These are phyloP conservation scores for Elaphurus davidianus DNA, from an alignment of 2,113 vertebrate species.

Conservation along the genomic window DNA sequence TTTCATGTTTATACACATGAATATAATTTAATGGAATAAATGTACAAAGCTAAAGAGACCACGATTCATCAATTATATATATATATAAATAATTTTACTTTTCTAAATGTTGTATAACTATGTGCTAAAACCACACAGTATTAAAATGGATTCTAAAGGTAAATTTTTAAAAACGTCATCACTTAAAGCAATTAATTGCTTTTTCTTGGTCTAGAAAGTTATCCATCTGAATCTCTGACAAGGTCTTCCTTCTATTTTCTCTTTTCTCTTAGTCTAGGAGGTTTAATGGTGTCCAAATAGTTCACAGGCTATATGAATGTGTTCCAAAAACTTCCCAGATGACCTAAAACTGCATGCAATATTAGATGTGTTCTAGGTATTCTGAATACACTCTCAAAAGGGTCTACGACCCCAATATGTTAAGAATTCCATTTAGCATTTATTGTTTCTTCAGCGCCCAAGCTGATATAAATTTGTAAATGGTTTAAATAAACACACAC, in stretches of 20 bases:
- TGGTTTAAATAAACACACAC: neutral
- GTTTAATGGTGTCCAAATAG: neutral
- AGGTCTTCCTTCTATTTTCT: neutral
- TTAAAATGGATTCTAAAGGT: neutral
- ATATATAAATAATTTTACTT: neutral
- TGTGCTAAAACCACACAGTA: neutral
- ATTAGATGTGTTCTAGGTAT: neutral
- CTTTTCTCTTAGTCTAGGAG: neutral
- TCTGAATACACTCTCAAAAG: neutral
- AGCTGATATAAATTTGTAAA: neutral
- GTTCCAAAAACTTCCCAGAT: neutral
- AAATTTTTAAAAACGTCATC: neutral
- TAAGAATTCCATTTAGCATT: neutral
- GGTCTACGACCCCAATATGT: neutral
- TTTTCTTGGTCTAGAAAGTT: neutral
- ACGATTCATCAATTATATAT: neutral
- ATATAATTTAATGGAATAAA: neutral
- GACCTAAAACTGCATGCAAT: neutral
- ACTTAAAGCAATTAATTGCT: neutral
- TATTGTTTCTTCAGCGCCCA: neutral
- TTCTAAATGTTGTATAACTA: neutral
- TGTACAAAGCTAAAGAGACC: neutral
- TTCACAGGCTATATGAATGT: neutral
- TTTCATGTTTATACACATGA: neutral
- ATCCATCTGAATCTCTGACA: neutral